These are phyloP conservation scores for Tragelaphus eurycerus DNA, from an alignment of 2,797 vertebrate species.

Conservation along the genomic window DNA sequence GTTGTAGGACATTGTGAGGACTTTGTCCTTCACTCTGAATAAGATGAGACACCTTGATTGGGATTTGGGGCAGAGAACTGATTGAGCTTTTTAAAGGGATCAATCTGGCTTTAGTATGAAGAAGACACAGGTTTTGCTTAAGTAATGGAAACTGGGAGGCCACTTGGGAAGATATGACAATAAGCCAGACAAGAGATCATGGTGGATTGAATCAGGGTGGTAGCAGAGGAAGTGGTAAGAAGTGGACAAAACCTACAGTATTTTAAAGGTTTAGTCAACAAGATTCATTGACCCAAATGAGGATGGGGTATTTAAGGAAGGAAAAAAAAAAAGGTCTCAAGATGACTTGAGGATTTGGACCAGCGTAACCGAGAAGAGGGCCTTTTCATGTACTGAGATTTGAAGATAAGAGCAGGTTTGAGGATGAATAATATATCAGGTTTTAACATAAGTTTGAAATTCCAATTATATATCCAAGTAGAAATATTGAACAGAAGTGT, in stretches of 20 bases:
- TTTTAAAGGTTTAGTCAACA: not conserved
- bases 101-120: not conserved
- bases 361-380: not conserved
- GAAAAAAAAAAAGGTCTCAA: not conserved
- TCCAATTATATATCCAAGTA: not conserved
- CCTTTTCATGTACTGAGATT: not conserved
- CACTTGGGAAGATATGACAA: too few species aligned
- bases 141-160: not conserved
- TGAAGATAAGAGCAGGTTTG: not conserved
- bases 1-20: not conserved
- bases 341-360: not conserved
- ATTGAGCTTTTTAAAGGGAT: not conserved
- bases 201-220: not conserved
- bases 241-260: not conserved
- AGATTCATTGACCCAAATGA: not conserved
- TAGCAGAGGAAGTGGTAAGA: not conserved
- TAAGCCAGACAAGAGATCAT: not conserved
- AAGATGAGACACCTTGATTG: not conserved
- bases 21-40: not conserved
- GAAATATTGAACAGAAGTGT: not conserved
- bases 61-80: not conserved
- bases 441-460: not conserved
- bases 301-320: not conserved
- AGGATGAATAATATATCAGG: not conserved
- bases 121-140: not conserved